Percentiles rank a stretch among this genome's conserved stretches.
These are phyloP conservation scores for Procambarus clarkii DNA, from an alignment of 1,140 invertebrate species.

Conservation along the genomic window DNA sequence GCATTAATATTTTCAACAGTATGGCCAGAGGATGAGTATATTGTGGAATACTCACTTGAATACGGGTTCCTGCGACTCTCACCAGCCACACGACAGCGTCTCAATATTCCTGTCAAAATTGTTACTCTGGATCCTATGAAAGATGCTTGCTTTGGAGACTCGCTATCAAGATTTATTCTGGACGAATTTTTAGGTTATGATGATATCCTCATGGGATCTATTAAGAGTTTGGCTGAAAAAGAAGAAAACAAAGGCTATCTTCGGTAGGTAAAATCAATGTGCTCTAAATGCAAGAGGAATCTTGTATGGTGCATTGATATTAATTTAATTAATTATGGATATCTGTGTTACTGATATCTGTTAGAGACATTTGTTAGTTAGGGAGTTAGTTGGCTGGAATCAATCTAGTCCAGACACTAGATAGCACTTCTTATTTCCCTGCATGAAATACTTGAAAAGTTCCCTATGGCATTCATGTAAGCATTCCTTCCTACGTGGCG, in stretches of 20 bases:
- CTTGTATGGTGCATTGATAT: no score
- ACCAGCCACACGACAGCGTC: conserved; percentile 85
- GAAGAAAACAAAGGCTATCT: conserved; percentile 97
- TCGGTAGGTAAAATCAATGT: conserved; percentile 78
- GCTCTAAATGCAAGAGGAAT: no score
- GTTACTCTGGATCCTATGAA: conserved; percentile 92
- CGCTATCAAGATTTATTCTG: conserved; percentile 91
- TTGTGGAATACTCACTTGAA: conserved; percentile 97
- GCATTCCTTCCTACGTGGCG: no score
- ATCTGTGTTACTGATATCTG: no score
- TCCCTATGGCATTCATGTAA: no score
- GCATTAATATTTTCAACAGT: conserved; percentile 76
- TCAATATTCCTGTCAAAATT: conserved; percentile 95
- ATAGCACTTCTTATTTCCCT: no score
- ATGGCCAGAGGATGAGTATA: conserved; percentile 93
- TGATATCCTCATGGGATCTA: conserved; percentile 96
- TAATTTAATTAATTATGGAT: no score
- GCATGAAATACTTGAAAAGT: no score
- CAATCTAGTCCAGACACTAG: no score
- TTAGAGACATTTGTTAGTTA: no score
- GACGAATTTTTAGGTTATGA: conserved; percentile 97
- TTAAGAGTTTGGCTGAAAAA: conserved; percentile 95
- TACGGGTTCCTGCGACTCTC: conserved; percentile 96
- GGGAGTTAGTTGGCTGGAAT: no score
- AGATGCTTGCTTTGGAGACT: conserved; percentile 95